These are phyloP conservation scores for Torymus auratus DNA, from an alignment of 2,888 invertebrate genomes.

Conservation along the genomic window DNA sequence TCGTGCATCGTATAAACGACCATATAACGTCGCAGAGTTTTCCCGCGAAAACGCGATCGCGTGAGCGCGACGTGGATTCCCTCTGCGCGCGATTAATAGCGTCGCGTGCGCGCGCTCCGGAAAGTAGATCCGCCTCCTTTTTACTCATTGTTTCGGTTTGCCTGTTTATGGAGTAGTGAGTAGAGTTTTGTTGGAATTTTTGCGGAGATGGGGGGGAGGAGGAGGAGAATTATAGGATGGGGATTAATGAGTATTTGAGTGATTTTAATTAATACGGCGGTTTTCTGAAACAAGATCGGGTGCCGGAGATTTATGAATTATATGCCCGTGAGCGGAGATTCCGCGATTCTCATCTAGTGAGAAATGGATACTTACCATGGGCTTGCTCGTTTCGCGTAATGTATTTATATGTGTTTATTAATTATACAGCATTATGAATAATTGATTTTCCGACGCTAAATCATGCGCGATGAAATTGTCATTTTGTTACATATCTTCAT, in stretches of 20 bases:
- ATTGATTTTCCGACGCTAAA: not conserved
- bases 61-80: constrained; percentile 17
- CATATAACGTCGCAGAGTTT: not conserved
- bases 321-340: not conserved
- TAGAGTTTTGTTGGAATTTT: not conserved
- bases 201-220: not conserved
- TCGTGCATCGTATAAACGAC: not conserved
- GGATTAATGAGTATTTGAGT: constrained; percentile 51
- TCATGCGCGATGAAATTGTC: constrained; percentile 4
- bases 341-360: not conserved
- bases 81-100: constrained; percentile 40
- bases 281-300: constrained; percentile 46
- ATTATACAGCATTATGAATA: not conserved
- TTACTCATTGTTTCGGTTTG: constrained; percentile 41
- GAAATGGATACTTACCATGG: not conserved
- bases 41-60: constrained; percentile 42
- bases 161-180: constrained; percentile 13
- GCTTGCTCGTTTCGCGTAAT: too few relatives aligned
- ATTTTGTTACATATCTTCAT: too few relatives aligned
- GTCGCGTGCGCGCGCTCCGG: constrained; percentile 15
- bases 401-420: constrained; percentile 7
- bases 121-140: constrained; percentile 4
- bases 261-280: constrained; percentile 48
- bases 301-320: constrained; percentile 43
- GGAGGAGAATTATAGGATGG: constrained; percentile 1